These are phyloP conservation scores for Bombyx mandarina DNA, from an alignment of 1,140 invertebrate species.

Conservation along the genomic window DNA sequence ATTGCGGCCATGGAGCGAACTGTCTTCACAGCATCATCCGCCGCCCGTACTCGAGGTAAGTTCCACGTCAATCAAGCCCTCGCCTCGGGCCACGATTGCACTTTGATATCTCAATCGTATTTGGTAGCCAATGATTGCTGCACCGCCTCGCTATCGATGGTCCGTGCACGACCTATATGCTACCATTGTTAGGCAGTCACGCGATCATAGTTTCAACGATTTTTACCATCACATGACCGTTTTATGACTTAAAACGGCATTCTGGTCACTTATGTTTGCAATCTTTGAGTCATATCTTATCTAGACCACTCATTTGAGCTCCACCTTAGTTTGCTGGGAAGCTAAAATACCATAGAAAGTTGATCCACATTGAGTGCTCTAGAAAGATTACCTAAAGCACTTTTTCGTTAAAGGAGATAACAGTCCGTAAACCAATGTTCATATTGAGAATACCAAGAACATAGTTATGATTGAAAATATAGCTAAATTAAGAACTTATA, in stretches of 20 bases:
- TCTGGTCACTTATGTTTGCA: background rate
- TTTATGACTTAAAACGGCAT: too few species aligned
- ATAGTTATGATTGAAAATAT: too few species aligned
- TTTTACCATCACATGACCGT: too few species aligned
- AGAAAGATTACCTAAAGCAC: too few species aligned
- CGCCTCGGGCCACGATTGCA: constrained; percentile 19
- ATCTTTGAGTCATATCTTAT: constrained; percentile 28
- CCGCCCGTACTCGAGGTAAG: constrained; percentile 39
- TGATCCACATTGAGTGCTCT: too few species aligned
- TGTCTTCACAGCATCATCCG: constrained; percentile 38
- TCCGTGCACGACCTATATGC: too few species aligned
- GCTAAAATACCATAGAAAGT: constrained; percentile 1
- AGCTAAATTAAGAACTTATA: too few species aligned
- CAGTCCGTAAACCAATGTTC: too few species aligned
- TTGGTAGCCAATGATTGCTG: constrained; percentile 40
- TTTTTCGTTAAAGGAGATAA: too few species aligned
- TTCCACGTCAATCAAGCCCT: constrained; percentile 18
- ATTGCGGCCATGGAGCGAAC: constrained; percentile 59
- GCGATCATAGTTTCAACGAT: too few species aligned
- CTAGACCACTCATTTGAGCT: constrained; percentile 21
- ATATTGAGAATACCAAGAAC: too few species aligned
- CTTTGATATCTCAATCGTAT: constrained; percentile 42
- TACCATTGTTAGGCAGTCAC: too few species aligned
- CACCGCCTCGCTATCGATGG: constrained; percentile 9
- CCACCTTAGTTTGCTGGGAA: constrained; percentile 29